A percentile compares a stretch with the other conserved stretches of the same genome.
phyloP scores from a whole-genome alignment of 2,888 invertebrate genomes.

The Druceiella hillmani region DNA sequence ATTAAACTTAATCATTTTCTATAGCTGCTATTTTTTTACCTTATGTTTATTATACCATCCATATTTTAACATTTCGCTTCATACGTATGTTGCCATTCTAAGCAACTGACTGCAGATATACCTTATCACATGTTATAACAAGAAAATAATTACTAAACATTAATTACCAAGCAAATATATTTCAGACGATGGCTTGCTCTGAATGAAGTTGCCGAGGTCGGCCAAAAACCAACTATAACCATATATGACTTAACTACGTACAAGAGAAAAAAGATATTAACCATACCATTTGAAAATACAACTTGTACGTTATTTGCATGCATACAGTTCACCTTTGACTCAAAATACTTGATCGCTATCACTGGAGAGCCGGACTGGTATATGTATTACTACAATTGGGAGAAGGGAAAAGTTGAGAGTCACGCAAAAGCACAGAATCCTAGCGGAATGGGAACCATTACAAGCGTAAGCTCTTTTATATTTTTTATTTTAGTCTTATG shows the following conservation, averaged over 20 bases:
- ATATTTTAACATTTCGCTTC: too few species aligned
- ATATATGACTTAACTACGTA: slow-evolving; percentile 67
- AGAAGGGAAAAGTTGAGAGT: slow-evolving; percentile 74
- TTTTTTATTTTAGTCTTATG: too few species aligned
- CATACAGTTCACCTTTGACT: slow-evolving; percentile 76
- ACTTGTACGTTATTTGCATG: slow-evolving; percentile 62
- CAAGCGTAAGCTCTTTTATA: slow-evolving; percentile 33
- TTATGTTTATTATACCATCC: too few species aligned
- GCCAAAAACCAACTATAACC: slow-evolving; percentile 60
- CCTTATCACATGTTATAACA: too few species aligned
- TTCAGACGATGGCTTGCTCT: slow-evolving; percentile 60
- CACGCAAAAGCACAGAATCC: slow-evolving; percentile 66
- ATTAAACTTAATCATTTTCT: too few species aligned
- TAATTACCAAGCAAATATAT: slow-evolving; percentile 17
- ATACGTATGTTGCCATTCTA: too few species aligned
- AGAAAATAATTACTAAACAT: slow-evolving; percentile 3
- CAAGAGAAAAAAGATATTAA: slow-evolving; percentile 62
- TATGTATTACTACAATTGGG: slow-evolving; percentile 76
- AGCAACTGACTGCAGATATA: too few species aligned
- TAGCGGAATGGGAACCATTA: slow-evolving; percentile 60
- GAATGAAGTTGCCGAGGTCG: slow-evolving; percentile 57
- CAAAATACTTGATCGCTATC: slow-evolving; percentile 71
- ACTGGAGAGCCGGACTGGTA: slow-evolving; percentile 81
- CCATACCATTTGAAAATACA: slow-evolving; percentile 56
- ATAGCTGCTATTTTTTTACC: too few species aligned